Percentiles rank a stretch among this genome's conserved stretches.
phyloP scores from a whole-genome alignment of 2,888 invertebrate species.

The Eupithecia subfuscata region DNA sequence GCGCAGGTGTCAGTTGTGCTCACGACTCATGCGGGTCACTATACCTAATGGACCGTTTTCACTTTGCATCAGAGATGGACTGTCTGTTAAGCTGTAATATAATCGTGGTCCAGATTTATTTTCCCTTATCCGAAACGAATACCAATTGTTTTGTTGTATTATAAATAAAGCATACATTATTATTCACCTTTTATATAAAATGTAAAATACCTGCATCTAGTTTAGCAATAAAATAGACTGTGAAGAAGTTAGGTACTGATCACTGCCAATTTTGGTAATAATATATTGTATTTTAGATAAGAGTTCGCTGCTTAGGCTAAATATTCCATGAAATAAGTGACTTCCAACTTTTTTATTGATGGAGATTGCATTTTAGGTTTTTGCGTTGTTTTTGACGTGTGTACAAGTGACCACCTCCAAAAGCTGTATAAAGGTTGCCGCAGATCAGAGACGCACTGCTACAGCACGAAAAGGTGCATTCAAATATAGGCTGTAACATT shows the following conservation, averaged over 20 bases:
- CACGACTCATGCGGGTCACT: too few species aligned
- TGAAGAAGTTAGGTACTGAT: constrained; percentile 23
- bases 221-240: constrained; percentile 15
- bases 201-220: constrained; percentile 18
- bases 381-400: not conserved
- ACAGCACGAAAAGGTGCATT: too few species aligned
- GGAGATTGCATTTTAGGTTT: not conserved
- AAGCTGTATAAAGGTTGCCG: not conserved
- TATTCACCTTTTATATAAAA: constrained; percentile 9
- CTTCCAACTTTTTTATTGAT: not conserved
- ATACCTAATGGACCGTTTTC: not conserved
- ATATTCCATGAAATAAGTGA: not conserved
- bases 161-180: not conserved
- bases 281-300: constrained; percentile 22
- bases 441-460: too few species aligned
- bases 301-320: constrained; percentile 10
- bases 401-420: not conserved
- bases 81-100: not conserved
- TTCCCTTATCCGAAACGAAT: not conserved
- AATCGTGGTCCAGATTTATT: not conserved
- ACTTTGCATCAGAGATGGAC: not conserved
- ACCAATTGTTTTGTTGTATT: not conserved
- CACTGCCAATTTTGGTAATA: constrained; percentile 37
- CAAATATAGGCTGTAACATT: too few species aligned
- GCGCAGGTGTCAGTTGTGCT: too few species aligned